A percentile compares a stretch with the other conserved stretches of the same genome.
Conservation (phyloP, 1,140 invertebrate genomes). For the Conus betulinus region DNA sequence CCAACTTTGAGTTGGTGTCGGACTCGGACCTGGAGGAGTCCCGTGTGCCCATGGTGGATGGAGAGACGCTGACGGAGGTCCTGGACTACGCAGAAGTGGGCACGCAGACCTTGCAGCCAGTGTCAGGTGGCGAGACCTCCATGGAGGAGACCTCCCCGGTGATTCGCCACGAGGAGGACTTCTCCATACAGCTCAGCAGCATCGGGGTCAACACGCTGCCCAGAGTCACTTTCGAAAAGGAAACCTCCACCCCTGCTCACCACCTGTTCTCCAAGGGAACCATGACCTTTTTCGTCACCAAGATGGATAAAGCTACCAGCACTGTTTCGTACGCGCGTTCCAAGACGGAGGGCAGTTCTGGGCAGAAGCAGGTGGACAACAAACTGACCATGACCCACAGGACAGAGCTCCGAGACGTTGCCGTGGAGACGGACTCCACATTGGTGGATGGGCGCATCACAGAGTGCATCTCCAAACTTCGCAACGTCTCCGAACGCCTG, state of each 20-base stretch:
- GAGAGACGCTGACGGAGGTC: conserved; percentile 55
- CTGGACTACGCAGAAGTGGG: conserved; percentile 54
- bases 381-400: conserved; percentile 59
- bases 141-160: neutral
- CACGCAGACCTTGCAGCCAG: conserved; percentile 57
- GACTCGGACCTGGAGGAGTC: conserved; percentile 39
- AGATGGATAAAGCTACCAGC: conserved; percentile 67
- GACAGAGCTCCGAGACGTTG: conserved; percentile 52
- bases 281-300: conserved; percentile 66
- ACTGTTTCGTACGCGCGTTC: conserved; percentile 46
- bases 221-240: conserved; percentile 68
- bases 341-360: neutral
- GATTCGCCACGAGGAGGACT: conserved; percentile 13
- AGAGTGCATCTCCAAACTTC: conserved; percentile 66
- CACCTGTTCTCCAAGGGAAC: conserved; percentile 66
- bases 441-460: conserved; percentile 63
- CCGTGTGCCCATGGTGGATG: conserved; percentile 62
- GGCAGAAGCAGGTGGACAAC: conserved; percentile 35
- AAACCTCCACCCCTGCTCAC: conserved; percentile 62
- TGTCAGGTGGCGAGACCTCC: neutral
- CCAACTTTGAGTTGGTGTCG: conserved; percentile 60
- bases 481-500: conserved; percentile 65
- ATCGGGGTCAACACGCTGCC: conserved; percentile 64
- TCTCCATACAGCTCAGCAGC: conserved; percentile 48
- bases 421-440: conserved; percentile 56